phyloP scores from a whole-genome alignment of 2,888 invertebrate species.

The Erebia ligea region DNA sequence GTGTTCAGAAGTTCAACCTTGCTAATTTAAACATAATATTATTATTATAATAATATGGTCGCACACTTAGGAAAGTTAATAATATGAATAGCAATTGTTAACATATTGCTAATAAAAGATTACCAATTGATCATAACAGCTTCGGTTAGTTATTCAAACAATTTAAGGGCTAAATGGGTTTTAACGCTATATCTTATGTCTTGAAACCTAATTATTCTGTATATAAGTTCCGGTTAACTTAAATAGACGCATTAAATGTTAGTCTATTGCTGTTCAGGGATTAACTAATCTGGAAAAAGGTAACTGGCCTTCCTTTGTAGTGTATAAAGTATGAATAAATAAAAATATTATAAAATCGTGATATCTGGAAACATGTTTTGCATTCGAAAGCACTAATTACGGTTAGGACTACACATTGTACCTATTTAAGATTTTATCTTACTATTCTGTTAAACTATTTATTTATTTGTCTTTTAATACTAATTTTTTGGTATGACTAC shows the following conservation, averaged over 20 bases:
- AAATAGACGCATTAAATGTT: conserved; percentile 58
- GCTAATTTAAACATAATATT: too few species aligned
- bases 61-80: too few species aligned
- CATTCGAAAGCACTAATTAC: not conserved
- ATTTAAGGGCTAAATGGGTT: not conserved
- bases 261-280: conserved; percentile 43
- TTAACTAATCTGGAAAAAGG: conserved; percentile 56
- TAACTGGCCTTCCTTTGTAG: conserved; percentile 12
- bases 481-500: too few species aligned
- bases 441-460: too few species aligned
- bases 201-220: conserved; percentile 40
- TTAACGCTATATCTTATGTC: conserved; percentile 29
- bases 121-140: too few species aligned
- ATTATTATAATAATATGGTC: too few species aligned
- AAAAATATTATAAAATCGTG: not conserved
- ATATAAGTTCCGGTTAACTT: conserved; percentile 64
- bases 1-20: too few species aligned
- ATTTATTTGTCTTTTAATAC: too few species aligned
- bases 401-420: not conserved
- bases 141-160: too few species aligned
- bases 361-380: not conserved
- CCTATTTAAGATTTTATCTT: too few species aligned
- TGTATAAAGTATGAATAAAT: not conserved
- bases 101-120: too few species aligned
- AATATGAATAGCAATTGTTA: too few species aligned